phyloP scores from a whole-genome alignment of 2,113 vertebrate genomes.

The Corvus cornix region DNA sequence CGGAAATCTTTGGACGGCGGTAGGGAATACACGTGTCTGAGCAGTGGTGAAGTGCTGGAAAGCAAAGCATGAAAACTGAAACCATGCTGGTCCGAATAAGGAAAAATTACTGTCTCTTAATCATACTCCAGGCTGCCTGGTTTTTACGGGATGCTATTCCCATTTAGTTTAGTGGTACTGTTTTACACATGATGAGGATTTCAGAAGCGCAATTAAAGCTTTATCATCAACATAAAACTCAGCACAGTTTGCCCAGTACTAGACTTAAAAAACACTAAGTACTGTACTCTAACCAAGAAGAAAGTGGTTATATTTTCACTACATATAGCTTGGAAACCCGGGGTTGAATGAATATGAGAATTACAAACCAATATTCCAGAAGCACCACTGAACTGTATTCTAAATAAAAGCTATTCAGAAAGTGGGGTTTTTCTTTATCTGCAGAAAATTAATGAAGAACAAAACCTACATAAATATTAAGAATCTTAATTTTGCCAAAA shows the following conservation, averaged over 20 bases:
- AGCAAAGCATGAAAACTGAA: background rate
- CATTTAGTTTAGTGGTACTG: background rate
- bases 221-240: background rate
- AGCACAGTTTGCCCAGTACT: background rate
- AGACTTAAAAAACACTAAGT: background rate
- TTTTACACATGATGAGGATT: background rate
- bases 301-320: background rate
- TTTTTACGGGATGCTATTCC: background rate
- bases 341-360: background rate
- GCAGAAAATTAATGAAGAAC: background rate
- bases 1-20: accelerated
- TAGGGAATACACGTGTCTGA: background rate
- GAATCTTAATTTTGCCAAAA: background rate
- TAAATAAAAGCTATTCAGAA: background rate
- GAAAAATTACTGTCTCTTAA: background rate
- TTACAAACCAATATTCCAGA: background rate
- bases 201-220: constrained; percentile 1
- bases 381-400: background rate
- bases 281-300: background rate
- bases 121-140: background rate
- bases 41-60: background rate
- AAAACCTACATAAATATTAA: background rate
- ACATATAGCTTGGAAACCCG: background rate
- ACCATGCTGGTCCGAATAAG: background rate
- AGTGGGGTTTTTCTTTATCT: background rate